phyloP scores from a whole-genome alignment of 2,888 invertebrate genomes.

The Sphinx pinastri region DNA sequence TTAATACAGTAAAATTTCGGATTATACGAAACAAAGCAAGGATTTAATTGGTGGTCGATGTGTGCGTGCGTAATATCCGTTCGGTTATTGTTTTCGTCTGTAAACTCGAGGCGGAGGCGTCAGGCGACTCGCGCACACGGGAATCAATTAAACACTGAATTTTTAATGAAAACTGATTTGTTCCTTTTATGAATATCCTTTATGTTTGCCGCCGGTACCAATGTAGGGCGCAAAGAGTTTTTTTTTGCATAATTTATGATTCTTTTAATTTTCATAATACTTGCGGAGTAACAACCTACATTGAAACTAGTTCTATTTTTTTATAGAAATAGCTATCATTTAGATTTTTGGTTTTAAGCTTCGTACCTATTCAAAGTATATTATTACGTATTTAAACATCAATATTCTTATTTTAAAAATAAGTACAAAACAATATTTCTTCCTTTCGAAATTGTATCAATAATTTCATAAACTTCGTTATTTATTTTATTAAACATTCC shows the following conservation, averaged over 20 bases:
- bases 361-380: too few species aligned
- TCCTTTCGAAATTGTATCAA: too few species aligned
- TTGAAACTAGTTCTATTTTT: too few species aligned
- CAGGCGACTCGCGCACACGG: background rate
- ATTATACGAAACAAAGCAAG: conserved; percentile 81
- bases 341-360: too few species aligned
- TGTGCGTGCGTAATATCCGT: conserved; percentile 52
- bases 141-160: conserved; percentile 46
- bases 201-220: background rate
- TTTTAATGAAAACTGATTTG: conserved; percentile 37
- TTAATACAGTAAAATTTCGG: conserved; percentile 82
- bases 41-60: conserved; percentile 79
- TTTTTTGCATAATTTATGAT: background rate
- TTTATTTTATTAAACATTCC: too few species aligned
- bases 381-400: too few species aligned
- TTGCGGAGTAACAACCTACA: too few species aligned
- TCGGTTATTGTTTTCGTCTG: conserved; percentile 57
- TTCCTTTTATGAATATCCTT: conserved; percentile 13
- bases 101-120: conserved; percentile 38
- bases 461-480: background rate
- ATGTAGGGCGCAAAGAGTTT: background rate
- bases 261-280: too few species aligned
- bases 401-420: too few species aligned
- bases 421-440: too few species aligned
- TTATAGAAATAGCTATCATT: too few species aligned